Base-by-base conservation (phyloP, 2,888 invertebrate genomes). In the Seladonia tumulorum region DNA sequence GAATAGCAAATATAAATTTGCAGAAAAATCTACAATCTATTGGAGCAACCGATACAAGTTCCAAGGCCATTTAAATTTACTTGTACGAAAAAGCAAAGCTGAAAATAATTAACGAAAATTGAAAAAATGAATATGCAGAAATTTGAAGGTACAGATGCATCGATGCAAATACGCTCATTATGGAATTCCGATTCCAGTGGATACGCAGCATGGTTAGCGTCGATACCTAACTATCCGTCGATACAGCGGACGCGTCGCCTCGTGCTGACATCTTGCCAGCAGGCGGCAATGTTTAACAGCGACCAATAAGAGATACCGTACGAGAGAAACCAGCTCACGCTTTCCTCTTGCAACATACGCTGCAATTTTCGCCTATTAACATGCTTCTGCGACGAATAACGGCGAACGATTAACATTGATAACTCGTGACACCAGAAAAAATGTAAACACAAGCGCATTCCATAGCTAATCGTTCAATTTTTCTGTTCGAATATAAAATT, bases 221-320 rank as follows among this genome's bases (percentile, higher is more conserved):
- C 60, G 81, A 70, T 78, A 77, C 29, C 7, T 77, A 39, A 84
- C 74, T 66, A 22, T 63, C n/a, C n/a, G 77, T 85, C 81, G 85
- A 78, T 81, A 85, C 47, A 29, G 35, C 25, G 8, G 66, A 47
- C 8, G 22, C 47, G 18, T 60, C 16, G 45, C n/a, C 10, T 25
- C 68, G 71, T 78, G 66, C 57, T 75, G 83, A 78, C 71, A 74
- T 75, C 75, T 85, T 71, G 49, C 39, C 80, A 81, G 16, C 63
- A 73, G 47, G 25, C 22, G 42, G 66, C 53, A 82, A 29, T 35
- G 35, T 57, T 78, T 68, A 42, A 42, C 63, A 29, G 42, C 78
- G 22, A 66, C 39, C n/a, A 82, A 79, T 68, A 72, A 42, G n/a
- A 39, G 14, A 53, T 29, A 68, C 14, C 45, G 16, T 29, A 0